Evolutionary conservation across 2,797 vertebrate genomes (phyloP).

Genomic region (Muscicapa striata): DNA sequence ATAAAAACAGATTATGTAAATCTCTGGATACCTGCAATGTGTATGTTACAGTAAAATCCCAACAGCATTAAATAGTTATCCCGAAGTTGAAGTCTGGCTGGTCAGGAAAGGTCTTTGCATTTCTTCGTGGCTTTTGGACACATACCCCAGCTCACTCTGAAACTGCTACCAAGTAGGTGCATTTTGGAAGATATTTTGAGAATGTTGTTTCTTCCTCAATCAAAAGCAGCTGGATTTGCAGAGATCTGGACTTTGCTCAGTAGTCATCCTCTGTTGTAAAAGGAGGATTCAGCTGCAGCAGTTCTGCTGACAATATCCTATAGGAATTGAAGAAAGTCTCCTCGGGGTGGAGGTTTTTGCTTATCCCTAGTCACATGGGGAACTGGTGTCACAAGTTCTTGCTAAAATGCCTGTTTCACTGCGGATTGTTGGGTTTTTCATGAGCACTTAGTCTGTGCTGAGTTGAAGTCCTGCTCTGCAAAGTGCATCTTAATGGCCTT

Average conservation of each 20-base stretch:
- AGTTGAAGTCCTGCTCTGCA: background rate
- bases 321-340: background rate
- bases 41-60: background rate
- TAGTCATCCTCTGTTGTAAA: background rate
- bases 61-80: background rate
- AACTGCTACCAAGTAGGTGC: background rate
- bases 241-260: background rate
- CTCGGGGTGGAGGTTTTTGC: background rate
- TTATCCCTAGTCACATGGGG: background rate
- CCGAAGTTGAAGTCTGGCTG: background rate
- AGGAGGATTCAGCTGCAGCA: background rate
- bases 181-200: background rate
- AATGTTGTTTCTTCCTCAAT: background rate
- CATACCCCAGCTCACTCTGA: background rate
- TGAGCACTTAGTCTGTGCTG: background rate
- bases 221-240: background rate
- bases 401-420: background rate
- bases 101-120: background rate
- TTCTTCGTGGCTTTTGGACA: background rate
- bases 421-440: background rate
- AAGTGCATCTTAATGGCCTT: conserved; percentile 22
- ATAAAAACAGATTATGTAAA: background rate
- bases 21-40: background rate
- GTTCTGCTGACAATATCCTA: background rate
- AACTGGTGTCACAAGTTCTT: background rate